phyloP scores from a whole-genome alignment of 2,113 vertebrate genomes.

The Alces alces region DNA sequence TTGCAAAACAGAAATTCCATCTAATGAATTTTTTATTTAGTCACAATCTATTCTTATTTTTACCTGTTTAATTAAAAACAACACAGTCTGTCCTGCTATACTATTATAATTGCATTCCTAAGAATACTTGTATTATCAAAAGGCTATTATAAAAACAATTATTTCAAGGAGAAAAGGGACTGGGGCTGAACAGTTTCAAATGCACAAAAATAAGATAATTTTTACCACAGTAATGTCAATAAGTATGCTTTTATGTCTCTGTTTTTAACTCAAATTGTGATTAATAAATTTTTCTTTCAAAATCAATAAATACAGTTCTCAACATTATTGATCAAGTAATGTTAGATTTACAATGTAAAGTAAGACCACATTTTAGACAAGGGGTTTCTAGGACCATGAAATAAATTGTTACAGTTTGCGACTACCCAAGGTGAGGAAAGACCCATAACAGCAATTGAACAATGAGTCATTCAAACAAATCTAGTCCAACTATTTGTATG shows the following conservation, averaged over 20 bases:
- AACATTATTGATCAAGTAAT: slow-evolving; percentile 18
- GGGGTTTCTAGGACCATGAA: neutral
- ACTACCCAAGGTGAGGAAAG: neutral
- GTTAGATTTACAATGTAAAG: neutral
- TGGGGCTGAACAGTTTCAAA: slow-evolving; percentile 32
- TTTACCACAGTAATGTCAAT: neutral
- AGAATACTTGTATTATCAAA: slow-evolving; percentile 38
- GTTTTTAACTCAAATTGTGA: slow-evolving; percentile 52
- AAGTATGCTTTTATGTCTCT: slow-evolving; percentile 24
- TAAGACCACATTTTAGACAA: neutral
- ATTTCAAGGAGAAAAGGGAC: neutral
- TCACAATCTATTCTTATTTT: slow-evolving; percentile 43
- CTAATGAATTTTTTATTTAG: slow-evolving; percentile 13
- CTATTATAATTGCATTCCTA: slow-evolving; percentile 42
- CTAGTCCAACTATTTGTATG: neutral
- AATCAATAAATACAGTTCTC: slow-evolving; percentile 24
- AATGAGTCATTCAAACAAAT: neutral
- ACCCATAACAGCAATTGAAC: neutral
- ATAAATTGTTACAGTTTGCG: slow-evolving; percentile 8
- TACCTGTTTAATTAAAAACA: slow-evolving; percentile 58
- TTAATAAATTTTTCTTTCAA: slow-evolving; percentile 20
- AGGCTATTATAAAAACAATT: slow-evolving; percentile 49
- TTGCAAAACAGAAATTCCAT: slow-evolving; percentile 40
- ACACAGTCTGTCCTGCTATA: slow-evolving; percentile 9
- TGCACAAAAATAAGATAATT: slow-evolving; percentile 21